A percentile compares a stretch with the other conserved stretches of the same genome.
These are phyloP conservation scores for Catalaphyllia jardinei DNA, from an alignment of 64 coral and sea anemone species.

Conservation along the genomic window DNA sequence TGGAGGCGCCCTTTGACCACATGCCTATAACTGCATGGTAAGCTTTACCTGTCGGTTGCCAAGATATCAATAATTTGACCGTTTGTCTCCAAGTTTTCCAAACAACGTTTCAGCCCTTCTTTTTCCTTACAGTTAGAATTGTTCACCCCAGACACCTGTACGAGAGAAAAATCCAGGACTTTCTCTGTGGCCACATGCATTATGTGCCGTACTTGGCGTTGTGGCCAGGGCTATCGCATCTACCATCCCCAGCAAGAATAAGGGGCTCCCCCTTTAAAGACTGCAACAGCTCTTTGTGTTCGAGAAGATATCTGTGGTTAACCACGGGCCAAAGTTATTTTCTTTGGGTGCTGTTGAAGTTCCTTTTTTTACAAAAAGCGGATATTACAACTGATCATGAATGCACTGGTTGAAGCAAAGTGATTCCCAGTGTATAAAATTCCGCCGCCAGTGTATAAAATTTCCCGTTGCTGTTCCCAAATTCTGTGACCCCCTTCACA, in stretches of 20 bases:
- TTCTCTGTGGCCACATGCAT: not conserved
- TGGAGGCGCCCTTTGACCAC: too few species aligned
- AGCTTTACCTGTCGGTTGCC: not conserved
- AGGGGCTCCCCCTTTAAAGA: not conserved
- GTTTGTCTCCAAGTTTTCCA: not conserved
- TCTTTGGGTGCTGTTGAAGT: not conserved
- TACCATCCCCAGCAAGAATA: slow-evolving; percentile 11
- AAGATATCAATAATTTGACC: not conserved
- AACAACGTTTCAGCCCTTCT: not conserved
- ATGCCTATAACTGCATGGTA: too few species aligned
- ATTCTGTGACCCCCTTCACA: not conserved
- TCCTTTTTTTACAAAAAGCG: too few species aligned
- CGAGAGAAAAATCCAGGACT: not conserved
- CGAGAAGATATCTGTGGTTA: slow-evolving; percentile 11
- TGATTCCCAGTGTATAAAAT: too few species aligned
- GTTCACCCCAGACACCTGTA: not conserved
- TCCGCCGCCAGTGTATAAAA: too few species aligned
- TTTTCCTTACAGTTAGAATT: not conserved
- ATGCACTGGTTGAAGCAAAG: too few species aligned
- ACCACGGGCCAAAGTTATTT: not conserved
- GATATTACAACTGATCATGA: too few species aligned
- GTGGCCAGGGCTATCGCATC: slow-evolving; percentile 8
- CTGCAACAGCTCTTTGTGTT: slow-evolving; percentile 1
- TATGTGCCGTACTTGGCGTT: slow-evolving; percentile 12
- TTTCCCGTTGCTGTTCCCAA: not conserved